Percentiles rank a stretch among this genome's conserved stretches.
Evolutionary conservation across 2,888 invertebrate genomes (phyloP).

Genomic region (Trisateles emortualis): DNA sequence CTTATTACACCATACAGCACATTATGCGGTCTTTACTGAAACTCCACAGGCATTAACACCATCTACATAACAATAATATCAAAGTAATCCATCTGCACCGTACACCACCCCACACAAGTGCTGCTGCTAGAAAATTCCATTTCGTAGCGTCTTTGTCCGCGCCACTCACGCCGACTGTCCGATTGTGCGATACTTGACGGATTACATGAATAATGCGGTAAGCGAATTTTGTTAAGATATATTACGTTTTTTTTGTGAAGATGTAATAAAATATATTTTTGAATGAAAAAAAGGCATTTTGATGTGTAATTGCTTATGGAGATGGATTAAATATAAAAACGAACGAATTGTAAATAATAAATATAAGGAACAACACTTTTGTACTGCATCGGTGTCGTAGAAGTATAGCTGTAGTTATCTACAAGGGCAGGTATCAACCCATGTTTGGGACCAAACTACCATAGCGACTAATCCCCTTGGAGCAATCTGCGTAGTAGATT

Average conservation of each 20-base stretch:
- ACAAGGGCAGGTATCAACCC: too few relatives aligned
- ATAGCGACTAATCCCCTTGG: too few relatives aligned
- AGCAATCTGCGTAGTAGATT: too few relatives aligned
- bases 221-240: slow-evolving; percentile 24
- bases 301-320: neutral
- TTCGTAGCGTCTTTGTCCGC: slow-evolving; percentile 59
- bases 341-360: too few relatives aligned
- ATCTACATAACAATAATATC: slow-evolving; percentile 24
- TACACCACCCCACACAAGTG: slow-evolving; percentile 42
- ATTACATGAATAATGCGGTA: slow-evolving; percentile 52
- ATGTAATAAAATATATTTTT: neutral
- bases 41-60: neutral
- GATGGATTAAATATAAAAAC: neutral
- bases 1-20: neutral
- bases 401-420: too few relatives aligned
- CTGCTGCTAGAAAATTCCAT: slow-evolving; percentile 64
- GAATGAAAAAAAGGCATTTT: slow-evolving; percentile 5
- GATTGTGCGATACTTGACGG: slow-evolving; percentile 53
- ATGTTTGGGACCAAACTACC: too few relatives aligned
- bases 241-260: slow-evolving; percentile 1
- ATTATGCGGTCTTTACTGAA: neutral
- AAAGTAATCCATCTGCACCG: slow-evolving; percentile 42
- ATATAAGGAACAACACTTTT: too few relatives aligned
- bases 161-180: slow-evolving; percentile 54
- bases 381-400: too few relatives aligned